Base-by-base conservation (phyloP, 2,888 invertebrate species). In the Ophioninae sp. region DNA sequence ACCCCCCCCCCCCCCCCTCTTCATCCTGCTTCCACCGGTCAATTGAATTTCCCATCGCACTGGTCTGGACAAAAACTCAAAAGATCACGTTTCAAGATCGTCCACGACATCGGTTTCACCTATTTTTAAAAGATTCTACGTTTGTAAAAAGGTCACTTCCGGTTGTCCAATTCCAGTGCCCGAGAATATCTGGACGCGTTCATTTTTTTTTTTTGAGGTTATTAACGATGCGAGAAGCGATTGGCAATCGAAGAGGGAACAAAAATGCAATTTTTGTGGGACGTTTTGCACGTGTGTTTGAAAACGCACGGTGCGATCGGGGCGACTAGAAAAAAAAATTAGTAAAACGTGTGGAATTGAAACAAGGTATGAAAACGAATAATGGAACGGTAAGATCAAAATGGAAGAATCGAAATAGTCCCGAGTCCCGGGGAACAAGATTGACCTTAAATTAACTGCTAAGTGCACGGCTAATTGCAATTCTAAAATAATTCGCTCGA, bases 81-180 rank as follows among this genome's bases (percentile, higher is more conserved):
- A 51, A 51, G 51, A 13, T 51, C 17, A 2, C 51, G 17, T 30
- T 30, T 30, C 30, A 30, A 30, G 30, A 3, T 30, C 30, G 30
- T 30, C 30, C 2, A 3, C 30, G 30, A 30, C 30, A 3, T 30
- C 30, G 30, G 2, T 30, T 30, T 30, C 30, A 30, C 1, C n/a
- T n/a, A 30, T 30, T 30, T 30, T 30, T 30, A 1, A 30, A 30
- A 30, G 30, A 2, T 30, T 30, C 30, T 30, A 20, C 10, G 10
- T 23, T 17, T 41, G 41, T 58, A 41, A 64, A 68, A 65, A 37
- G 74, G 68, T 72, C 39, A 22, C 20, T 75, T 71, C 56, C 39
- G 61, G 13, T 63, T 80, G n/a, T 80, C 56, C 63, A 13, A 59
- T 69, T 82, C 22, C 20, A 74, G 78, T 74, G 68, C 78, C 68